Evolutionary conservation across 2,888 invertebrate genomes (phyloP).

Genomic region (Pollenia griseotomentosa): DNA sequence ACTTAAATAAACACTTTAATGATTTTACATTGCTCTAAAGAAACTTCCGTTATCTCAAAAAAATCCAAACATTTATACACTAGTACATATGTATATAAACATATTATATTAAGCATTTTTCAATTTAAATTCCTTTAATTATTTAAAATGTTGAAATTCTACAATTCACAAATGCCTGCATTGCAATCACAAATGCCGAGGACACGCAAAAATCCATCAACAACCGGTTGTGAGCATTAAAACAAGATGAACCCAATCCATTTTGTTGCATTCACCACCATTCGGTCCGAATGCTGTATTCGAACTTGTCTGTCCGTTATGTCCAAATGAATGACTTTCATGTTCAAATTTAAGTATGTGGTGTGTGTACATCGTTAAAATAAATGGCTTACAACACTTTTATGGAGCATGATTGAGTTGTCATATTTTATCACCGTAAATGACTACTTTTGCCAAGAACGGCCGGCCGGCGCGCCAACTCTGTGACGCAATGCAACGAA

Average conservation of each 20-base stretch:
- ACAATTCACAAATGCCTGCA: neutral
- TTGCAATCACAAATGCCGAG: neutral
- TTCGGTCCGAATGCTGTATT: neutral
- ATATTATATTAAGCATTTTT: neutral
- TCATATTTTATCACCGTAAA: conserved; percentile 83
- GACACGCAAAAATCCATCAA: neutral
- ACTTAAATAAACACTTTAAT: too few species aligned
- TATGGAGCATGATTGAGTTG: conserved; percentile 83
- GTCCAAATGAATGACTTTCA: conserved; percentile 37
- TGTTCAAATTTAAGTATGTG: conserved; percentile 56
- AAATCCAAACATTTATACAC: too few species aligned
- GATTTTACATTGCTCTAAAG: too few species aligned
- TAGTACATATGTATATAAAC: too few species aligned
- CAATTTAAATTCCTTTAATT: conserved; percentile 2
- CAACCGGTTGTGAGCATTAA: conserved; percentile 56
- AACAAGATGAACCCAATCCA: conserved; percentile 66
- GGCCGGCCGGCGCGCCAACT: conserved; percentile 2
- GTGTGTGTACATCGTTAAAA: conserved; percentile 69
- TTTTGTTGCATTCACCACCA: conserved; percentile 43
- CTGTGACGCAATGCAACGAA: conserved; percentile 49
- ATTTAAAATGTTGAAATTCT: conserved; percentile 3
- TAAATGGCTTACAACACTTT: conserved; percentile 77
- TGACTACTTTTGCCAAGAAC: conserved; percentile 78
- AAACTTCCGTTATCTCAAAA: too few species aligned
- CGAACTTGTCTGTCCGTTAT: conserved; percentile 8